These are phyloP conservation scores for Hanleya hanleyi DNA, from an alignment of 2,888 invertebrate species.

Conservation along the genomic window DNA sequence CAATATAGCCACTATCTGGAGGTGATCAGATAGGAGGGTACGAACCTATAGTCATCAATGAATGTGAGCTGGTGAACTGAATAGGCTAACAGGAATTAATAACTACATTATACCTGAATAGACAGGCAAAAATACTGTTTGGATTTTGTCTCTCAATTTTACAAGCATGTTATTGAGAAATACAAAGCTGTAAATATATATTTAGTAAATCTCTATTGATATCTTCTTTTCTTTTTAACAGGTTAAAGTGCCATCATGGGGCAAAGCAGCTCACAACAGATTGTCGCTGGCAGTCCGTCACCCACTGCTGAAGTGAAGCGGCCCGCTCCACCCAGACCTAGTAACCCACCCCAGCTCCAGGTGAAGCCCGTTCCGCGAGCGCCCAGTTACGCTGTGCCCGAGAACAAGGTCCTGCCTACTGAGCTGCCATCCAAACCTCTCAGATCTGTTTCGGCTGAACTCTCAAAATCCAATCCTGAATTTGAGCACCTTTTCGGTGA, in stretches of 20 bases:
- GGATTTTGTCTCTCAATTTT: too few relatives aligned
- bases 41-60: too few relatives aligned
- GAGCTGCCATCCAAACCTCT: constrained; percentile 42
- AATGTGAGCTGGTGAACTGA: too few relatives aligned
- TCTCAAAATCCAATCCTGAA: constrained; percentile 53
- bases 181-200: too few relatives aligned
- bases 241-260: neutral
- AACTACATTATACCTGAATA: too few relatives aligned
- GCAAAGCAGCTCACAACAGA: neutral
- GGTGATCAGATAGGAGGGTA: too few relatives aligned
- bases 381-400: constrained; percentile 54
- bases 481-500: constrained; percentile 50
- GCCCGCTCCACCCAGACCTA: constrained; percentile 43
- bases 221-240: neutral
- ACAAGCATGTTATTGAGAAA: too few relatives aligned
- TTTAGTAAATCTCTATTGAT: too few relatives aligned
- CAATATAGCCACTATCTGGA: too few relatives aligned
- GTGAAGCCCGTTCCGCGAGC: constrained; percentile 42
- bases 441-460: constrained; percentile 59
- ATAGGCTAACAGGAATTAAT: too few relatives aligned
- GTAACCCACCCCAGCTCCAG: constrained; percentile 41
- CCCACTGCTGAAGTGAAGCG: neutral
- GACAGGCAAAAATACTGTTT: too few relatives aligned
- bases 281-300: neutral
- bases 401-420: constrained; percentile 55